Conservation (phyloP, 2,797 vertebrate genomes). For the Vultur gryphus region DNA sequence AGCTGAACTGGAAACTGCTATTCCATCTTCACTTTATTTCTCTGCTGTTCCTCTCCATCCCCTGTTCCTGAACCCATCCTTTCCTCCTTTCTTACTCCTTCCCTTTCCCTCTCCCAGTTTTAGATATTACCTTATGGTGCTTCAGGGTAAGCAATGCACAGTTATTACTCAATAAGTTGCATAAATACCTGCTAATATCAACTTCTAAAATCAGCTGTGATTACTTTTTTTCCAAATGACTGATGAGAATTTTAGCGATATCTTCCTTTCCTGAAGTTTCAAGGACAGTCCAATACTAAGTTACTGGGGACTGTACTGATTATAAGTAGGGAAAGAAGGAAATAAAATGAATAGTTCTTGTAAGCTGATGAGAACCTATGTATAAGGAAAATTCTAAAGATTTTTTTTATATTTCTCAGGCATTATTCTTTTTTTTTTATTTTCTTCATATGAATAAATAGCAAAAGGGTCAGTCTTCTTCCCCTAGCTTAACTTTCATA, state of each 20-base stretch:
- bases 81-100: not conserved
- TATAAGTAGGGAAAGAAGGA: not conserved
- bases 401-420: not conserved
- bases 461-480: not conserved
- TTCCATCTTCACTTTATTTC: not conserved
- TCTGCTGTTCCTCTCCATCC: not conserved
- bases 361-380: not conserved
- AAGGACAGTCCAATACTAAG: not conserved
- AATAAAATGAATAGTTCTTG: not conserved
- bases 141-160: not conserved
- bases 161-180: not conserved
- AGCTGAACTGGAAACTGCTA: not conserved
- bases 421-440: not conserved
- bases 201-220: not conserved
- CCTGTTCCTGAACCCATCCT: not conserved
- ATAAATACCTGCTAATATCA: not conserved
- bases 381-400: not conserved
- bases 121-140: not conserved
- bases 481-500: not conserved
- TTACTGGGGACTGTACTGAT: not conserved
- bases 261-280: not conserved
- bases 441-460: not conserved
- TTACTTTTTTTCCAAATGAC: not conserved
- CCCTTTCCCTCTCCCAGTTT: not conserved
- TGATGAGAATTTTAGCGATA: not conserved